Conservation (phyloP, 2,797 vertebrate genomes). For the Naso thynnoides region DNA sequence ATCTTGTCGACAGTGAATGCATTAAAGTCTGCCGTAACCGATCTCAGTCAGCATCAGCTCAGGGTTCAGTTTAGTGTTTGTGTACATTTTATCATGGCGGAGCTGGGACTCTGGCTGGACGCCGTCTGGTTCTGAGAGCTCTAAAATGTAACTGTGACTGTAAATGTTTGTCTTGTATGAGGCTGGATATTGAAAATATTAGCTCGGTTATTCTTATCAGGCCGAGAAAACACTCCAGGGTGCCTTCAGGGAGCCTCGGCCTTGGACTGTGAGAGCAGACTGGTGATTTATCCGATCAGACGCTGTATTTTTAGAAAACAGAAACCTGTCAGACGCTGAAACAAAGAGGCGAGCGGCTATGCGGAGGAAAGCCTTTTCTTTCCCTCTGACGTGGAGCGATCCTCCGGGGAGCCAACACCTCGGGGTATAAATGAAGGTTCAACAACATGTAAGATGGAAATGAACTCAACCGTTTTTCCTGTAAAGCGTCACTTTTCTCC, state of each 20-base stretch:
- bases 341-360: conserved; percentile 46
- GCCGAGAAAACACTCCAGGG: conserved; percentile 35
- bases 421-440: conserved; percentile 50
- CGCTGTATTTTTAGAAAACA: conserved; percentile 42
- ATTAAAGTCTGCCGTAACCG: conserved; percentile 22
- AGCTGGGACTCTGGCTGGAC: conserved; percentile 1
- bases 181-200: conserved; percentile 51
- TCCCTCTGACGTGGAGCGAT: conserved; percentile 23
- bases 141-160: conserved; percentile 43
- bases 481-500: conserved; percentile 53
- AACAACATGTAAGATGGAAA: conserved; percentile 74
- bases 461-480: conserved; percentile 65
- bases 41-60: conserved; percentile 5
- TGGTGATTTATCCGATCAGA: conserved; percentile 52
- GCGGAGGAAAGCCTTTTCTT: conserved; percentile 37
- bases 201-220: conserved; percentile 54
- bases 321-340: conserved; percentile 42
- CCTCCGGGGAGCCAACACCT: conserved; percentile 45
- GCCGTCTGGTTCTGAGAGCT: conserved; percentile 7
- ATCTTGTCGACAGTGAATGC: conserved; percentile 6
- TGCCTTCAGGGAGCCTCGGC: conserved; percentile 48
- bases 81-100: conserved; percentile 1
- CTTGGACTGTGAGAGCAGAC: conserved; percentile 36
- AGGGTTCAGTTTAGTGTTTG: not conserved
- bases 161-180: conserved; percentile 54